phyloP scores from a whole-genome alignment of 2,888 invertebrate species.

The Spodoptera picta region DNA sequence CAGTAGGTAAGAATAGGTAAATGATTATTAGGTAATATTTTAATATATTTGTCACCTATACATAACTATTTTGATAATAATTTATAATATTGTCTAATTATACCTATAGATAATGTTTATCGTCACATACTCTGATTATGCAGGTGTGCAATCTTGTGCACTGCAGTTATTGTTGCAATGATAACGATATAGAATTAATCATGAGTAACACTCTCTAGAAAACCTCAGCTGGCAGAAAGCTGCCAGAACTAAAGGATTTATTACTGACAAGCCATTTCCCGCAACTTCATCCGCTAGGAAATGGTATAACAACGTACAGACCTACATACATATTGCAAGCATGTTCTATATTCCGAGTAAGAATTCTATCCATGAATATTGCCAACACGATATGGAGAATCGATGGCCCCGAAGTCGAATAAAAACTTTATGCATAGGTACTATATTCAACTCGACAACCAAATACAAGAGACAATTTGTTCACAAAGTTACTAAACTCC shows the following conservation, averaged over 20 bases:
- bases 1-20: no score
- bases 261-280: constrained; percentile 15
- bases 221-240: constrained; percentile 14
- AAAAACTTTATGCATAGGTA: constrained; percentile 8
- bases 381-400: constrained; percentile 6
- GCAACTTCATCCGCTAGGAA: constrained; percentile 14
- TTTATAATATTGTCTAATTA: no score
- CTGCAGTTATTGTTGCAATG: neutral
- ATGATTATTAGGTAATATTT: no score
- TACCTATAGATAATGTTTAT: neutral
- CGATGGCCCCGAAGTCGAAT: constrained; percentile 3
- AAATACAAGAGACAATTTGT: constrained; percentile 12
- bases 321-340: constrained; percentile 2
- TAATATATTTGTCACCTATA: no score
- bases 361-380: neutral
- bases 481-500: constrained; percentile 13
- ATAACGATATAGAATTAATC: constrained; percentile 15
- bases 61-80: no score
- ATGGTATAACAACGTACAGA: constrained; percentile 7
- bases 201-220: constrained; percentile 13
- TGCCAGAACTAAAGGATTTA: constrained; percentile 24
- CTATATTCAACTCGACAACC: constrained; percentile 7
- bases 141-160: constrained; percentile 19
- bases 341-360: constrained; percentile 4
- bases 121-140: neutral